phyloP scores from a whole-genome alignment of 1,140 invertebrate genomes.

The Drosophila carrolli region DNA sequence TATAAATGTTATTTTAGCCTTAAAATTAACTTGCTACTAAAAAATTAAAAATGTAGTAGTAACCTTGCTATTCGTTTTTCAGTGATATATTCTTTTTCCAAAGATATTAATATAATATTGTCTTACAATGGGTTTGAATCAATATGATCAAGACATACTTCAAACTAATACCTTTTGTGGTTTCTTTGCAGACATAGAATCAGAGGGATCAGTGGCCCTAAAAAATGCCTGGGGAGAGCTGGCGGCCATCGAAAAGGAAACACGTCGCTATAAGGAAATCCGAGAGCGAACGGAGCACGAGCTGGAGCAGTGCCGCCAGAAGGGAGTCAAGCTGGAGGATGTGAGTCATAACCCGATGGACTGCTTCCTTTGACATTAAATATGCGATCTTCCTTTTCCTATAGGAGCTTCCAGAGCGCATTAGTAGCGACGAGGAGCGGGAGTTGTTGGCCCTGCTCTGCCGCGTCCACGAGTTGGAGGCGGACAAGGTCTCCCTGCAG shows the following conservation, averaged over 20 bases:
- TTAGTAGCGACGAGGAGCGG: slow-evolving; percentile 93
- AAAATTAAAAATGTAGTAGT: too few relatives aligned
- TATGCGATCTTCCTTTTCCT: not conserved
- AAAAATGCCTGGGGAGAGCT: slow-evolving; percentile 94
- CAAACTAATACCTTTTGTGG: too few relatives aligned
- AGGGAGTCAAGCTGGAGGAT: slow-evolving; percentile 92
- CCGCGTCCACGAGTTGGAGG: slow-evolving; percentile 95
- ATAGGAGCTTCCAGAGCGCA: slow-evolving; percentile 92
- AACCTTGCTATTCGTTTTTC: too few relatives aligned
- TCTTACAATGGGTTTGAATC: too few relatives aligned
- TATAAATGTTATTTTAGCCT: too few relatives aligned
- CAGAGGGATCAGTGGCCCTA: slow-evolving; percentile 90
- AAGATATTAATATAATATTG: too few relatives aligned
- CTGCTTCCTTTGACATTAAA: not conserved
- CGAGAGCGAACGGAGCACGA: slow-evolving; percentile 91
- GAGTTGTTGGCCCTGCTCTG: slow-evolving; percentile 93
- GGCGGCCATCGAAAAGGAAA: slow-evolving; percentile 93
- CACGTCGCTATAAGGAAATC: slow-evolving; percentile 91
- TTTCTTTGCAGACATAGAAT: slow-evolving; percentile 69
- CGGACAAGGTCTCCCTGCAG: slow-evolving; percentile 94
- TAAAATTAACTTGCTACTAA: too few relatives aligned
- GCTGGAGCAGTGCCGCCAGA: slow-evolving; percentile 90
- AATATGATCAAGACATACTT: too few relatives aligned
- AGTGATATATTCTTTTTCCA: too few relatives aligned
- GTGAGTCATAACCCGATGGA: slow-evolving; percentile 85